Evolutionary conservation across 2,797 vertebrate genomes (phyloP).

Genomic region (Luscinia luscinia): DNA sequence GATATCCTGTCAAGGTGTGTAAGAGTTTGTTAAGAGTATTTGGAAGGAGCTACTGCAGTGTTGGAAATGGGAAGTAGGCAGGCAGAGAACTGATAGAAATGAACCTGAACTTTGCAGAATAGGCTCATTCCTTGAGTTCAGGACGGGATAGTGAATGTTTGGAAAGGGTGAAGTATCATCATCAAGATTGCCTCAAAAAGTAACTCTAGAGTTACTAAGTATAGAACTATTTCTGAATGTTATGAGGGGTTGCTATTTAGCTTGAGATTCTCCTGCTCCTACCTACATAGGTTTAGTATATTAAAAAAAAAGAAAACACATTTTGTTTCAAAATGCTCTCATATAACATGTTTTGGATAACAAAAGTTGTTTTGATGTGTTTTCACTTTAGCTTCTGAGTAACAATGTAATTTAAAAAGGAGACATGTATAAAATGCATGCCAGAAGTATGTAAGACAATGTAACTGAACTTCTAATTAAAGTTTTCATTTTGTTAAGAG

Average conservation of each 20-base stretch:
- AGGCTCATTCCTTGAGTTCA: background rate
- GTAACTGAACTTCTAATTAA: background rate
- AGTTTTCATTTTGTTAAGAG: background rate
- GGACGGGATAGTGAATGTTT: background rate
- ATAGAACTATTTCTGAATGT: background rate
- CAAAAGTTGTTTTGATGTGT: background rate
- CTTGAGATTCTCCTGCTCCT: background rate
- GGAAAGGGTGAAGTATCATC: background rate
- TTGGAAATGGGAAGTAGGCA: background rate
- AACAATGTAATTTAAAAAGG: background rate
- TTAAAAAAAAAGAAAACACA: background rate
- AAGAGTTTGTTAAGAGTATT: background rate
- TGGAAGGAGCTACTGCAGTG: background rate
- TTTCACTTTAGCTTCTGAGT: background rate
- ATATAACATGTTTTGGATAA: background rate
- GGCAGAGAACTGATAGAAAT: background rate
- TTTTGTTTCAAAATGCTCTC: background rate
- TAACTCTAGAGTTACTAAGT: background rate
- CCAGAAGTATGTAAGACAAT: background rate
- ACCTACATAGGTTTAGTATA: background rate
- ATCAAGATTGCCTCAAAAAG: background rate
- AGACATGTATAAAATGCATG: background rate
- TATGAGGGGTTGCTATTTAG: background rate
- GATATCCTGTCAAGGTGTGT: background rate
- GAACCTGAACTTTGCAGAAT: background rate